Base-by-base conservation (phyloP, 2,888 invertebrate species). In the Drosophila acutilabella region DNA sequence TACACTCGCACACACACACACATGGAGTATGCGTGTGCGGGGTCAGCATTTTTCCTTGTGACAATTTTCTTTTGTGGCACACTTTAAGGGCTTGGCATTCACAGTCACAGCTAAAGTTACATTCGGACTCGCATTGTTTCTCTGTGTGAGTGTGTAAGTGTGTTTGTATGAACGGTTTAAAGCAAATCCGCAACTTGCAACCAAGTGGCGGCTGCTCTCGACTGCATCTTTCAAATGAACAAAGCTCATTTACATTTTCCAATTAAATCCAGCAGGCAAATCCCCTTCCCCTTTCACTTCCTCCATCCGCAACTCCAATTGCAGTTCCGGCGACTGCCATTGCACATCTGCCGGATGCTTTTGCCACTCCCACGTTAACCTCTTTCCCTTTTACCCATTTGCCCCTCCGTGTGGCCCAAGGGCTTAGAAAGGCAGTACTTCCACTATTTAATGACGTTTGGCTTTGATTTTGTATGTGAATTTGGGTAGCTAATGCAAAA, bases 201-300 rank as follows among this genome's bases (percentile, higher is more conserved):
- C 74, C 83, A 82, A 83, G 82, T 80, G 72, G 78, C 75, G 66
- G 61, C 80, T 64, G 69, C 78, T 70, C 60, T 75, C 48, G 40
- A 65, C 73, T 70, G 60, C 77, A 67, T 71, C 72, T 75, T 75
- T 89, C 88, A 89, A 88, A 88, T 88, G 78, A 88, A 88, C 77
- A 85, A 80, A 89, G 84, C 90, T 90, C 91, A 90, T 90, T 90
- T 91, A 83, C 88, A 91, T 90, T 89, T 91, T 91, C 85, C 90
- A 90, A 90, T 90, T 91, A 90, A 90, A 90, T 91, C 85, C 87
- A 76, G 71, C 89, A 79, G 69, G 38, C 56, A 57, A 58, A 48
- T 38, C 30, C 40, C 40, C 26, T 38, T 16, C 33, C 36, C 11
- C 36, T 16, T 38, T 20, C 40, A 30, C 26, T 38, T 16, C 33